phyloP scores from a whole-genome alignment of 53 echinoderm and acorn worm genomes.

The Apostichopus leukothele region DNA sequence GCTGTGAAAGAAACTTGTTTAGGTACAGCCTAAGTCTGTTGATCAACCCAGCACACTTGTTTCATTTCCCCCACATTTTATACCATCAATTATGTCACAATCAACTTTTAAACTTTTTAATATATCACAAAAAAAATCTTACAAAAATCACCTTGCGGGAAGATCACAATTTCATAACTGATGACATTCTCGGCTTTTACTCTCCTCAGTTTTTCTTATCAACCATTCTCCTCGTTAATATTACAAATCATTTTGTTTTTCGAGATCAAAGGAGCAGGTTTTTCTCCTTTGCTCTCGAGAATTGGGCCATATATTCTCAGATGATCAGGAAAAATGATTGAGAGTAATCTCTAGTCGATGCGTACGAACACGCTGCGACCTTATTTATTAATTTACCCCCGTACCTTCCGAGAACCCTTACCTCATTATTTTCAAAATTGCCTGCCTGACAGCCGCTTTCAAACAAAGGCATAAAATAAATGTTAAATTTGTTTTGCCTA shows the following conservation, averaged over 20 bases:
- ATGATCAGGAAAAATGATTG: neutral
- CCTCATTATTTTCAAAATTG: slow-evolving; percentile 32
- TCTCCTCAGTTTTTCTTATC: neutral
- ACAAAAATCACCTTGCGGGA: neutral
- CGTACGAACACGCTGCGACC: neutral
- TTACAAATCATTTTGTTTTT: neutral
- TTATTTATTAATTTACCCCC: neutral
- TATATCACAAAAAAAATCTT: neutral
- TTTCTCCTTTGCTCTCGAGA: neutral
- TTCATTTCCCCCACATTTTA: no score
- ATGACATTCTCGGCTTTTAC: neutral
- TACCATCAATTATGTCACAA: no score
- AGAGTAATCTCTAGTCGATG: neutral
- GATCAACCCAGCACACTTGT: no score
- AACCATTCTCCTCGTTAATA: neutral
- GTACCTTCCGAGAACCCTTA: neutral
- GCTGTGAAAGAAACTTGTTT: no score
- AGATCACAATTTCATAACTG: neutral
- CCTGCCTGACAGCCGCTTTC: neutral
- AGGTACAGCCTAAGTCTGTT: no score
- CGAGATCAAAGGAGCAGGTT: neutral
- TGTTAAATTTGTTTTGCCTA: slow-evolving; percentile 22
- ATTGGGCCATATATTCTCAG: neutral
- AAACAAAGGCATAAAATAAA: neutral
- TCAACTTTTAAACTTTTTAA: neutral